Evolutionary conservation across 1,140 invertebrate species (phyloP).

Genomic region (Drosophila asahinai): DNA sequence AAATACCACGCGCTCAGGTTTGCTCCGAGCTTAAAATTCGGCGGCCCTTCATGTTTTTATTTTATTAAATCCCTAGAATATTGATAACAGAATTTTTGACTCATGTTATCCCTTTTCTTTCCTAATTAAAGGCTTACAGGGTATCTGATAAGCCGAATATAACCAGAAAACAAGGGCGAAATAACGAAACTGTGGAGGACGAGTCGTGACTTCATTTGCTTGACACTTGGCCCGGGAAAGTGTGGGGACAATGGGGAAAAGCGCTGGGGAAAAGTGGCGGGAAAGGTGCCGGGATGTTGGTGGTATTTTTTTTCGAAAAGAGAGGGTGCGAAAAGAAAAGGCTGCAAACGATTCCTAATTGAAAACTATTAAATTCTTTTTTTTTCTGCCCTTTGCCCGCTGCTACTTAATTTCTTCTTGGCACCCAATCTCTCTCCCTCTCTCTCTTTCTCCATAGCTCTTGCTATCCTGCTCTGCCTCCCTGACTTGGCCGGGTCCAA

Average conservation of each 20-base stretch:
- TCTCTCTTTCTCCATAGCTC: slow-evolving; percentile 11
- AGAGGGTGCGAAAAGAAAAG: slow-evolving; percentile 63
- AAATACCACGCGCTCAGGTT: too few species aligned
- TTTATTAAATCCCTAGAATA: too few species aligned
- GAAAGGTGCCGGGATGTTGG: neutral
- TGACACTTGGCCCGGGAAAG: slow-evolving; percentile 71
- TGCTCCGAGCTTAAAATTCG: neutral
- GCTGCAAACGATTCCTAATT: slow-evolving; percentile 85
- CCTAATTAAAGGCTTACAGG: slow-evolving; percentile 14
- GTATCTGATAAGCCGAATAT: slow-evolving; percentile 27
- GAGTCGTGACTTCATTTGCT: slow-evolving; percentile 83
- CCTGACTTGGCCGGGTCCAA: slow-evolving; percentile 48
- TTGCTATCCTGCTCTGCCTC: neutral
- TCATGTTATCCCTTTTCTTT: too few species aligned
- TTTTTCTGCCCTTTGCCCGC: slow-evolving; percentile 35
- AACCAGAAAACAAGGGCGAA: slow-evolving; percentile 27
- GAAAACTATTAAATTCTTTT: slow-evolving; percentile 84
- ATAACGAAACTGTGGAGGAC: slow-evolving; percentile 59
- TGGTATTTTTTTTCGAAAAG: slow-evolving; percentile 18
- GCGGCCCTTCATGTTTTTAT: too few species aligned
- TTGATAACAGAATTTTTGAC: too few species aligned
- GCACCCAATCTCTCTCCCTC: slow-evolving; percentile 36
- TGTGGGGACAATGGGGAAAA: slow-evolving; percentile 38
- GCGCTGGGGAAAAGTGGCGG: slow-evolving; percentile 15
- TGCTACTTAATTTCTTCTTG: slow-evolving; percentile 65